Base-by-base conservation (phyloP, 2,797 vertebrate species). In the Melanotaenia parkinsoni region DNA sequence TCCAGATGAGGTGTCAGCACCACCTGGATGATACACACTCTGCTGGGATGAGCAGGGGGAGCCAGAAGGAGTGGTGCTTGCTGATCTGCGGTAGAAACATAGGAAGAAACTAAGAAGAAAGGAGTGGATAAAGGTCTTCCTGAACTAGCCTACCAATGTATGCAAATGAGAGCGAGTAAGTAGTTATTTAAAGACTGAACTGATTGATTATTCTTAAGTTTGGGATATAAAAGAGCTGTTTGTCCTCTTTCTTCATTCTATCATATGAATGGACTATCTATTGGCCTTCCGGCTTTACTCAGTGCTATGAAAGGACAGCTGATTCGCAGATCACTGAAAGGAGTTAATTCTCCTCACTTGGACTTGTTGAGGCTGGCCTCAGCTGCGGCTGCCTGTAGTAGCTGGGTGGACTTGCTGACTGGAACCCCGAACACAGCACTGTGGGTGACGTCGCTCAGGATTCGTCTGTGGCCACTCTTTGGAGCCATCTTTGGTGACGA, bases 321-420 rank as follows among this genome's bases (percentile, higher is more conserved):
- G 70, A 76, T 86, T 65, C 63, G 63, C 45, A 72, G 64, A 76
- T 84, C 68, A 77, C 68, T 77, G 70, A 86, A 76, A 77, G 56
- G 70, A 76, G 64, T 75, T 73, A 20, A 76, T 82, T 90, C 74
- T 83, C 59, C 92, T 91, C 93, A 99, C 98, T 99, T 99, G 88
- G 98, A 99, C 72, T 99, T 99, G 94, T 98, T 99, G 91, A 99
- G 97, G 81, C 97, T 93, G 86, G 98, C 98, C 87, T 99, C 97
- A 0, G 98, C 98, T 20, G 98, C 98, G 0, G 98, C 98, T 0
- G 98, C 96, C 82, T 98, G 98, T 57, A 99, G 94, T 58, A 99
- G 95, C 92, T 97, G 98, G 13, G 98, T 99, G 54, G 98, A 99
- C 86, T 97, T 98, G 96, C 98, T 99, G 85, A 96, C 96, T 10